Conservation (phyloP, 2,797 vertebrate genomes). For the Manis crassicaudata region DNA sequence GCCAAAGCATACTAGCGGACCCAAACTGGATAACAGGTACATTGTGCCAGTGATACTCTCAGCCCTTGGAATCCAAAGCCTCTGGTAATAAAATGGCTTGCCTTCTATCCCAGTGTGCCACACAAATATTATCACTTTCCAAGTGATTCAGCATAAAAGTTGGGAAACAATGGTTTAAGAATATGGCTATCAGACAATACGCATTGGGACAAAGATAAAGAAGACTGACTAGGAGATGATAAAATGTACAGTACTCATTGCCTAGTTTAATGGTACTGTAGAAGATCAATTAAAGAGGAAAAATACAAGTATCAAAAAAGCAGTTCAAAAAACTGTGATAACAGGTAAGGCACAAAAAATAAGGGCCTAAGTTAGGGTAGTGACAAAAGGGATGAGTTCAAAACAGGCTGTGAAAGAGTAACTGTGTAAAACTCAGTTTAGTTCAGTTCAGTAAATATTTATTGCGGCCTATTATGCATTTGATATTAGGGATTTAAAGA, state of each 20-base stretch:
- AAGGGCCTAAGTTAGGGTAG: background rate
- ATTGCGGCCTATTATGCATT: background rate
- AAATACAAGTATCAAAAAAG: constrained; percentile 30
- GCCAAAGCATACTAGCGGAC: background rate
- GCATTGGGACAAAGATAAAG: background rate
- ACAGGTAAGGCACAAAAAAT: background rate
- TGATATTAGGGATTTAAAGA: constrained; percentile 38
- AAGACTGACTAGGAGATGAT: background rate
- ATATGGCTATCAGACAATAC: background rate
- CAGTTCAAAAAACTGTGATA: background rate
- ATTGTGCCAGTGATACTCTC: background rate
- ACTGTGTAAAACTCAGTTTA: constrained; percentile 43
- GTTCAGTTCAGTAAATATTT: constrained; percentile 41
- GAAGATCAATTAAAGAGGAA: background rate
- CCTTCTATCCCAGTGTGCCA: background rate
- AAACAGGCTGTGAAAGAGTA: constrained; percentile 33
- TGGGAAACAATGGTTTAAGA: background rate
- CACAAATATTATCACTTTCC: constrained; percentile 11
- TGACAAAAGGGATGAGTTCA: constrained; percentile 12
- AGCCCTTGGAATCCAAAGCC: background rate
- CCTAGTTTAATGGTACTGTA: background rate
- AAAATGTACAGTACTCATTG: background rate
- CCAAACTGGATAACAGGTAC: background rate
- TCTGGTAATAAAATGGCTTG: background rate
- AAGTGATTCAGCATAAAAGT: background rate